phyloP scores from a whole-genome alignment of 2,113 vertebrate species.

The Oncorhynchus gorbuscha region DNA sequence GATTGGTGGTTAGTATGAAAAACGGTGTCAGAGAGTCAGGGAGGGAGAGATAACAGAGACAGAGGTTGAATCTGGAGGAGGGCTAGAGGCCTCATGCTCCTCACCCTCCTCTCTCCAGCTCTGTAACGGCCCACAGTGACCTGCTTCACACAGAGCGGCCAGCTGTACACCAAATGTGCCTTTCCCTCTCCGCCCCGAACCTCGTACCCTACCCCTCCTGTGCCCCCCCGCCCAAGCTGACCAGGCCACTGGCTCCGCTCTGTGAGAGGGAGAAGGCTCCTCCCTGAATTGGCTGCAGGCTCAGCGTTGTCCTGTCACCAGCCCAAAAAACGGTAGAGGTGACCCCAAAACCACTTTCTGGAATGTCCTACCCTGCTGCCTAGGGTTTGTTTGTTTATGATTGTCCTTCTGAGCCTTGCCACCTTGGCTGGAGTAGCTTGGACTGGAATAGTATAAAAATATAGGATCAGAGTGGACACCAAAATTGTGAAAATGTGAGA shows the following conservation, averaged over 20 bases:
- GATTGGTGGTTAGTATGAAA: constrained; percentile 67
- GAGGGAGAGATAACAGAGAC: constrained; percentile 56
- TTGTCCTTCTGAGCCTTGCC: constrained; percentile 65
- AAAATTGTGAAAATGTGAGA: constrained; percentile 50
- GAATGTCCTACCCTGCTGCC: constrained; percentile 76
- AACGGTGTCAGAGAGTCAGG: constrained; percentile 44
- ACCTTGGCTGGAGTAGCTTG: constrained; percentile 53
- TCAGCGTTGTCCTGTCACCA: constrained; percentile 93
- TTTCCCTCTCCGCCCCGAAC: constrained; percentile 76
- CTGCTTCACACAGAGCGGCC: constrained; percentile 97
- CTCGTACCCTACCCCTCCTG: constrained; percentile 46
- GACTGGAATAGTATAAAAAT: constrained; percentile 44
- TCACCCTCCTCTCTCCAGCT: constrained; percentile 87
- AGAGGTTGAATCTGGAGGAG: constrained; percentile 60
- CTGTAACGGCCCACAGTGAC: constrained; percentile 91
- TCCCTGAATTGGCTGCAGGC: constrained; percentile 92
- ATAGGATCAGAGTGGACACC: constrained; percentile 67
- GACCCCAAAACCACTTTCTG: constrained; percentile 83
- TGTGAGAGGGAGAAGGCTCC: constrained; percentile 84
- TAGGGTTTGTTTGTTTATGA: constrained; percentile 59
- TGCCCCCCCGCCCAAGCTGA: constrained; percentile 80
- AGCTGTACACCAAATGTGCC: constrained; percentile 99
- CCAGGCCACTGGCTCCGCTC: constrained; percentile 89
- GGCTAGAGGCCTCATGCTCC: constrained; percentile 88
- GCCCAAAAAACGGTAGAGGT: constrained; percentile 90